phyloP scores from a whole-genome alignment of 2,113 vertebrate species.

The Argyrosomus japonicus region DNA sequence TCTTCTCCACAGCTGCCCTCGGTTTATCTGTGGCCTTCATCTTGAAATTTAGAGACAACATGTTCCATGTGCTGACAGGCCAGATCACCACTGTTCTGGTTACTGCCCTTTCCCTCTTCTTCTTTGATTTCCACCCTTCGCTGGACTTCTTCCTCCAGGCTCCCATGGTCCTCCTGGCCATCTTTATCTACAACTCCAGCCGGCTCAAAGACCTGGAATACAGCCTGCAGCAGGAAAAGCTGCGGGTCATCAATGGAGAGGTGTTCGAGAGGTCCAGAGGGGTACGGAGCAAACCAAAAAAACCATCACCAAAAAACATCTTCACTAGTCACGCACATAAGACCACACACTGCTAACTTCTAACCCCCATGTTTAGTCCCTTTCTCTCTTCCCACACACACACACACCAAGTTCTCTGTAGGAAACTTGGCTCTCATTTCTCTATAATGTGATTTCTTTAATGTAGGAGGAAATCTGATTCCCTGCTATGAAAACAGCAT shows the following conservation, averaged over 20 bases:
- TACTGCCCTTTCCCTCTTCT: slow-evolving; percentile 89
- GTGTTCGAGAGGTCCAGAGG: slow-evolving; percentile 92
- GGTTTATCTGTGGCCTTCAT: slow-evolving; percentile 97
- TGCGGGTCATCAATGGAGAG: slow-evolving; percentile 87
- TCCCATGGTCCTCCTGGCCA: slow-evolving; percentile 92
- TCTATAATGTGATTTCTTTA: slow-evolving; percentile 62
- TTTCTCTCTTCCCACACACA: slow-evolving; percentile 12
- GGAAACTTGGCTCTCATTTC: slow-evolving; percentile 32
- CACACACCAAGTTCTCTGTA: slow-evolving; percentile 42
- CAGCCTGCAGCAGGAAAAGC: slow-evolving; percentile 85
- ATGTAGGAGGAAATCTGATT: slow-evolving; percentile 43
- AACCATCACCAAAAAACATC: neutral
- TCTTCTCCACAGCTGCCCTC: slow-evolving; percentile 84
- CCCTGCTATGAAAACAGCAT: slow-evolving; percentile 50
- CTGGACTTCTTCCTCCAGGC: slow-evolving; percentile 95
- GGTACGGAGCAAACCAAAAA: slow-evolving; percentile 83
- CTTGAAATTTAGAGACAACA: slow-evolving; percentile 98
- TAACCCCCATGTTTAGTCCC: slow-evolving; percentile 9
- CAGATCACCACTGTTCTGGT: slow-evolving; percentile 96
- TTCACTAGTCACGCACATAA: neutral
- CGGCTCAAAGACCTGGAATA: slow-evolving; percentile 83
- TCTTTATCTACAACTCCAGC: slow-evolving; percentile 96
- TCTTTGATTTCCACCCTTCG: slow-evolving; percentile 95
- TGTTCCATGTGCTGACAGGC: slow-evolving; percentile 97
- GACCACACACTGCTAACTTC: neutral